Evolutionary conservation across 2,888 invertebrate genomes (phyloP).

Genomic region (Torymus aiolomorphi): DNA sequence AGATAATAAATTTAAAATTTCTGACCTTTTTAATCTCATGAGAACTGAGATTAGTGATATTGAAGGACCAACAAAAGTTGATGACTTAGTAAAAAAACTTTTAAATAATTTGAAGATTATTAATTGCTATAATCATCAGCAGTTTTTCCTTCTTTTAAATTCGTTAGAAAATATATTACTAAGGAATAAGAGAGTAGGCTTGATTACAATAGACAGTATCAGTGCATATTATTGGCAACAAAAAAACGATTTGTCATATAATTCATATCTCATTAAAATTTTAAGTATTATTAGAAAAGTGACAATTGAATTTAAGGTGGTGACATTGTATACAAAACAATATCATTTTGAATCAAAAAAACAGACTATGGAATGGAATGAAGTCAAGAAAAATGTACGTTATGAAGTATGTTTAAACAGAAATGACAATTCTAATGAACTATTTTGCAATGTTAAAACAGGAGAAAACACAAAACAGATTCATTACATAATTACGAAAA

Average conservation of each 20-base stretch:
- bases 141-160: slow-evolving; percentile 71
- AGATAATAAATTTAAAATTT: slow-evolving; percentile 76
- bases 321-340: slow-evolving; percentile 78
- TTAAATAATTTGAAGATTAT: slow-evolving; percentile 70
- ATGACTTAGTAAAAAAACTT: slow-evolving; percentile 29
- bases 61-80: slow-evolving; percentile 52
- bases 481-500: slow-evolving; percentile 52
- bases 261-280: slow-evolving; percentile 76
- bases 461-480: slow-evolving; percentile 37
- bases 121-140: slow-evolving; percentile 73
- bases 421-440: slow-evolving; percentile 45
- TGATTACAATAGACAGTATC: slow-evolving; percentile 77
- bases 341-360: slow-evolving; percentile 76
- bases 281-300: slow-evolving; percentile 75
- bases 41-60: slow-evolving; percentile 66
- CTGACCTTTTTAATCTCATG: slow-evolving; percentile 72
- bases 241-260: slow-evolving; percentile 72
- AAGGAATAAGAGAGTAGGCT: slow-evolving; percentile 72
- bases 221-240: slow-evolving; percentile 78
- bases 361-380: slow-evolving; percentile 37
- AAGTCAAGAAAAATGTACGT: slow-evolving; percentile 66
- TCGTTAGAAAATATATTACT: slow-evolving; percentile 74
- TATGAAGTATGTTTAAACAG: slow-evolving; percentile 72
- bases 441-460: slow-evolving; percentile 57
- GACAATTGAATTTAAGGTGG: slow-evolving; percentile 77